Evolutionary conservation across 2,888 invertebrate species (phyloP).

Genomic region (Dryocosmus kuriphilus): DNA sequence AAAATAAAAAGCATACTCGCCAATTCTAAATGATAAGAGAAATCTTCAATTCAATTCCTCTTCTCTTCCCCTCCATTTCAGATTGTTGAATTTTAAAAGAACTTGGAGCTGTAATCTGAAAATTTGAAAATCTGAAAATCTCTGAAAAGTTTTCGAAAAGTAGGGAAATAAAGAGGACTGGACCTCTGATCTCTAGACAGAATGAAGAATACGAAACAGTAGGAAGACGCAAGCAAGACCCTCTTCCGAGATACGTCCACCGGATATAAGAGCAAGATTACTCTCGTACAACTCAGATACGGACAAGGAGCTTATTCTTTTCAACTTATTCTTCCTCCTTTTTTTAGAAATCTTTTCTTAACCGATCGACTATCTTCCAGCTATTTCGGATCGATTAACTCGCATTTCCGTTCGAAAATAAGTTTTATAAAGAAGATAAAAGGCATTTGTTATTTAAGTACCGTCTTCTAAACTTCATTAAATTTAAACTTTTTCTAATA

Average conservation of each 20-base stretch:
- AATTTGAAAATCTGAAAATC: not conserved
- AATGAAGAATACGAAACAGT: not conserved
- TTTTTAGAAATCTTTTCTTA: not conserved
- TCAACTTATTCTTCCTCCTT: not conserved
- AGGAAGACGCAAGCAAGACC: not conserved
- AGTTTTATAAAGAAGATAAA: not conserved
- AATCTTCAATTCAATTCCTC: not conserved
- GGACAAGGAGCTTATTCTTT: conserved; percentile 3
- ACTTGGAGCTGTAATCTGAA: too few species aligned
- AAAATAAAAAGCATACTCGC: too few species aligned
- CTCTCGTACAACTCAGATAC: not conserved
- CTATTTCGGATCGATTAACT: not conserved
- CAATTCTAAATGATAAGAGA: too few species aligned
- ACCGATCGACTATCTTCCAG: not conserved
- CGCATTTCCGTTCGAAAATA: not conserved
- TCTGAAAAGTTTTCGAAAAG: not conserved
- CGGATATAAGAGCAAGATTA: not conserved
- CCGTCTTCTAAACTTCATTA: not conserved
- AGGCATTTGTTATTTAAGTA: not conserved
- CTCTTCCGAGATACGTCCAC: not conserved
- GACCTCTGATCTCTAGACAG: not conserved
- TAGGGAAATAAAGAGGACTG: not conserved
- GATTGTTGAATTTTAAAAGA: not conserved
- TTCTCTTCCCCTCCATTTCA: too few species aligned
- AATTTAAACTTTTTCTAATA: not conserved